Evolutionary conservation across 2,113 vertebrate species (phyloP).

Genomic region (Periophthalmodon schlosseri): DNA sequence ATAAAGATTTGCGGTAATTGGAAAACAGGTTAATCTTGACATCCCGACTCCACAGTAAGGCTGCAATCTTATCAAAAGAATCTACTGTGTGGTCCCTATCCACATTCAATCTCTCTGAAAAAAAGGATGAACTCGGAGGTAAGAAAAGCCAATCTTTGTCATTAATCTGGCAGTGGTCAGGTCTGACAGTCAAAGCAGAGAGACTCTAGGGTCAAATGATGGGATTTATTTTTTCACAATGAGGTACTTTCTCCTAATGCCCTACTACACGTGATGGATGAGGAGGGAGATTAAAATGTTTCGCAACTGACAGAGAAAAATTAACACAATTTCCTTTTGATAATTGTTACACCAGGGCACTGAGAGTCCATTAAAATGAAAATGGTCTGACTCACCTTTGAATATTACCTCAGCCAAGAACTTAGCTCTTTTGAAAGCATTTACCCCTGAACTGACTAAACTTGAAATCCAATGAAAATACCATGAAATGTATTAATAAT

Average conservation of each 20-base stretch:
- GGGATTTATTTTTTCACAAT: constrained; percentile 5
- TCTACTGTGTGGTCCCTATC: constrained; percentile 21
- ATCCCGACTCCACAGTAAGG: constrained; percentile 22
- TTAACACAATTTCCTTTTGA: constrained; percentile 27
- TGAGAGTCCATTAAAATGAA: constrained; percentile 23
- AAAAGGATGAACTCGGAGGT: constrained; percentile 3
- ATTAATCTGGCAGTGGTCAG: not conserved
- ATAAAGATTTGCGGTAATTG: no score
- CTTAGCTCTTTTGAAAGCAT: not conserved
- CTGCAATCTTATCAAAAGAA: constrained; percentile 31
- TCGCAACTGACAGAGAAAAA: constrained; percentile 17
- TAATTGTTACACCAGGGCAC: constrained; percentile 14
- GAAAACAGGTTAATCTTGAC: no score
- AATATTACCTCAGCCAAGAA: constrained; percentile 4
- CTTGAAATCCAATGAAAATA: no score
- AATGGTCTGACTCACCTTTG: constrained; percentile 13
- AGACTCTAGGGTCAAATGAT: constrained; percentile 8
- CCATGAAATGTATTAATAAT: no score
- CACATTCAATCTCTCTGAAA: constrained; percentile 13
- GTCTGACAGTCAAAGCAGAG: not conserved
- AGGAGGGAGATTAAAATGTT: constrained; percentile 36
- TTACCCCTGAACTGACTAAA: no score
- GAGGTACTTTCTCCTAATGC: constrained; percentile 27
- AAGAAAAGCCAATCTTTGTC: constrained; percentile 21
- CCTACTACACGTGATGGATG: constrained; percentile 33